Evolutionary conservation across 2,113 vertebrate genomes (phyloP), one percentile per base, ranked within the genome.

Genomic region (Aspidoscelis tigris): DNA sequence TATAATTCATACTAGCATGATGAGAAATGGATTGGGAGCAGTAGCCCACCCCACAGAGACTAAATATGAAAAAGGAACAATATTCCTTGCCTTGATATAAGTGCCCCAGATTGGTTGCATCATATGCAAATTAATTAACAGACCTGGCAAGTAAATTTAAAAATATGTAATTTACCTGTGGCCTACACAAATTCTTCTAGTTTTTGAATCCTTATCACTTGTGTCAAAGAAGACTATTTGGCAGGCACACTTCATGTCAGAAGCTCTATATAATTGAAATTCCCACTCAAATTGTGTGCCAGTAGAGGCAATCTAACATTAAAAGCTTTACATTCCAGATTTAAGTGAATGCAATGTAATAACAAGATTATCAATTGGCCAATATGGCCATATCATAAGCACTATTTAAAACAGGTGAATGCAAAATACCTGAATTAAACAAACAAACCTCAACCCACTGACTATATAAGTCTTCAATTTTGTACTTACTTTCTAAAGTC

Each of bases 401-500:
- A 33, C 33, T 33, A 33, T 33, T 33, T 33, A 33, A 33, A 33
- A 33, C 33, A 33, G 33, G 33, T 33, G 33, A 33, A 33, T 33
- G 33, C 33, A 33, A 33, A 55, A 55, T 14, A 55, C 9, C 55
- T 55, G 7, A 9, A 55, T 2, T 9, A 12, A 12, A 65, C 53
- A 39, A 92, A 81, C 90, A 87, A 47, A 41, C 2, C 18, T 61
- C 3, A 82, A 11, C 43, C 21, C 5, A 26, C 21, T 82, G n/a
- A 11, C 58, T 65, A n/a, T 33, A 41, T 14, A 10, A 3, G 26
- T 76, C 85, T 87, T 74, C 58, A 87, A 92, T 89, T 69, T 76
- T 9, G 87, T 80, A 95, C 96, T 96, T 95, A 97, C 96, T 96
- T 92, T 96, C 95, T 81, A 97, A 90, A 81, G 90, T 95, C 87